Conservation (phyloP, 2,888 invertebrate genomes). For the Melanostoma scalare region DNA sequence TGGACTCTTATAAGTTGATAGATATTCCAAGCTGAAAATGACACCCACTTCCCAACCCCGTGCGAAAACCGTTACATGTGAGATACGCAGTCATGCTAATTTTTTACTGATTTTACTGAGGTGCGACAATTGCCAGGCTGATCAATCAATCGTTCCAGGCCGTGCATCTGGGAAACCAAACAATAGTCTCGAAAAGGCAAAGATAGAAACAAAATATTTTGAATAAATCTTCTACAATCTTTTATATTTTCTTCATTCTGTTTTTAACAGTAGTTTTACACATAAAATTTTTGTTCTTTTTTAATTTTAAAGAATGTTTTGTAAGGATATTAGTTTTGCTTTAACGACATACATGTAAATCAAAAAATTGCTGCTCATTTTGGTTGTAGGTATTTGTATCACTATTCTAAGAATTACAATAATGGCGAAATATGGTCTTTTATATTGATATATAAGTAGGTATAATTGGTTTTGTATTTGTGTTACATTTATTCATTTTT, state of each 20-base stretch:
- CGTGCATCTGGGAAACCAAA: no score
- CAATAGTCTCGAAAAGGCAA: no score
- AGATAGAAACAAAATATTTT: background rate
- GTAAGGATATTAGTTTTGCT: constrained; percentile 27
- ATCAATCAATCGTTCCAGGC: no score
- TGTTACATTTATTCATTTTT: constrained; percentile 29
- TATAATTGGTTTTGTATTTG: constrained; percentile 19
- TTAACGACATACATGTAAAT: constrained; percentile 43
- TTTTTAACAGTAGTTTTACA: constrained; percentile 36
- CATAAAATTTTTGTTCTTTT: constrained; percentile 40
- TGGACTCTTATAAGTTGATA: no score
- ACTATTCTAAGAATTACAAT: constrained; percentile 60
- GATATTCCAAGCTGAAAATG: no score
- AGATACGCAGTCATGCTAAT: no score
- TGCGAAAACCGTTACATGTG: no score
- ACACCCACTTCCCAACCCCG: no score
- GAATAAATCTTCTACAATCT: constrained; percentile 34
- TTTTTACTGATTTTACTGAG: no score
- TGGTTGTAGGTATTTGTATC: constrained; percentile 14
- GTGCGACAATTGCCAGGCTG: no score
- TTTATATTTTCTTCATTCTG: constrained; percentile 47
- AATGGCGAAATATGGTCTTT: constrained; percentile 51
- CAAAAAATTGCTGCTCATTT: constrained; percentile 42
- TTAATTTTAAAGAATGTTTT: constrained; percentile 46
- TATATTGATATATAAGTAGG: background rate